A percentile compares a stretch with the other conserved stretches of the same genome.
These are phyloP conservation scores for Python bivittatus DNA, from an alignment of 2,113 vertebrate genomes.

Conservation along the genomic window DNA sequence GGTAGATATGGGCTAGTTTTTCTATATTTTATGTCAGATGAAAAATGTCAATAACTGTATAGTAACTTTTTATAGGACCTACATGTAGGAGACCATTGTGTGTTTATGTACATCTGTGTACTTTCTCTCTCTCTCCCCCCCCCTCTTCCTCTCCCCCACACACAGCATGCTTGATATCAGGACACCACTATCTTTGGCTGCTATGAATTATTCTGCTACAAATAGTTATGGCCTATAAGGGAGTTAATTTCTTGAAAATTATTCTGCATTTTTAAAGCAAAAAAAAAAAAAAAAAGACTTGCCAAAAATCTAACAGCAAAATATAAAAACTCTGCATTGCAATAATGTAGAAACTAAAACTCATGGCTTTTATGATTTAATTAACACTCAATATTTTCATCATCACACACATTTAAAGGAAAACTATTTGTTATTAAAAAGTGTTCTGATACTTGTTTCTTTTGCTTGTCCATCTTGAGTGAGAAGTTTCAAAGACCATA, in stretches of 20 bases:
- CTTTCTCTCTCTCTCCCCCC: background rate
- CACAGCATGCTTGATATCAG: background rate
- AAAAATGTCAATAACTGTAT: background rate
- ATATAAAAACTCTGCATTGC: background rate
- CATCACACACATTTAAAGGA: background rate
- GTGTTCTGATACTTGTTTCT: background rate
- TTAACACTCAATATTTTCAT: background rate
- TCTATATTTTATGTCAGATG: background rate
- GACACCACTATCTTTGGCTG: background rate
- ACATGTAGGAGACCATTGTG: too few relatives aligned
- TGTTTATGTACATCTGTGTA: background rate
- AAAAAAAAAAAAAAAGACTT: background rate
- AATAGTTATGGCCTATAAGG: background rate
- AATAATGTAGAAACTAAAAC: background rate
- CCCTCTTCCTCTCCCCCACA: background rate
- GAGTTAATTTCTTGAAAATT: background rate
- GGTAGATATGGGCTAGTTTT: background rate
- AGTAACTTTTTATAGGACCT: background rate
- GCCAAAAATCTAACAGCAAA: background rate
- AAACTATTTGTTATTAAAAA: background rate
- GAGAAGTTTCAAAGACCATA: background rate
- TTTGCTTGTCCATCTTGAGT: background rate
- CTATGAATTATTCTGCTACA: background rate
- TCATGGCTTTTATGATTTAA: background rate
- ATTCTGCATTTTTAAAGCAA: background rate